phyloP scores from a whole-genome alignment of 1,140 invertebrate genomes.

The Sycophila sp. region DNA sequence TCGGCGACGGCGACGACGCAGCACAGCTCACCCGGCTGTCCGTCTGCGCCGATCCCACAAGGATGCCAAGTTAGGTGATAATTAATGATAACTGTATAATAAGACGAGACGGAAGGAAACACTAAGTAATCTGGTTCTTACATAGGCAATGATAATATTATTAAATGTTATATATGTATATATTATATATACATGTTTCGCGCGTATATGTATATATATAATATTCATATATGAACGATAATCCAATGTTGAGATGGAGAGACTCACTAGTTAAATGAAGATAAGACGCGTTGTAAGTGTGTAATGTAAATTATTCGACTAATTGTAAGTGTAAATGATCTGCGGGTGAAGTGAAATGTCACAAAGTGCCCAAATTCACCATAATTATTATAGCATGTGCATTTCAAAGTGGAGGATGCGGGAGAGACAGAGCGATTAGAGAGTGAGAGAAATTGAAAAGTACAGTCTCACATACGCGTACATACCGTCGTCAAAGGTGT shows the following conservation, averaged over 20 bases:
- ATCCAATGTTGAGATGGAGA: constrained; percentile 47
- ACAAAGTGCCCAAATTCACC: constrained; percentile 64
- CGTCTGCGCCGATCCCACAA: constrained; percentile 75
- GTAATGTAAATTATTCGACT: constrained; percentile 59
- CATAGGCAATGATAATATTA: constrained; percentile 28
- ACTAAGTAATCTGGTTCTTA: constrained; percentile 19
- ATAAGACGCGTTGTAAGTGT: constrained; percentile 50
- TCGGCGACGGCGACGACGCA: constrained; percentile 42
- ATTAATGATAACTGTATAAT: constrained; percentile 70
- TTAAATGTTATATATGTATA: constrained; percentile 42
- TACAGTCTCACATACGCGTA: not conserved
- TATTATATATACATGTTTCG: constrained; percentile 44
- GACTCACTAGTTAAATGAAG: constrained; percentile 51
- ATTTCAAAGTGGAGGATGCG: constrained; percentile 43
- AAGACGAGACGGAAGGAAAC: constrained; percentile 44
- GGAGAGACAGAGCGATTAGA: not conserved
- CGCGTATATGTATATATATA: constrained; percentile 48
- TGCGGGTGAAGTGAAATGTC: constrained; percentile 65
- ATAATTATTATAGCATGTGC: constrained; percentile 50
- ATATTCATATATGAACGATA: constrained; percentile 48
- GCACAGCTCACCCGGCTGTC: constrained; percentile 56
- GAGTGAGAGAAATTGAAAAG: constrained; percentile 5
- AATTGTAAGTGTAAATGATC: constrained; percentile 60
- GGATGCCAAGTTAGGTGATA: constrained; percentile 90
- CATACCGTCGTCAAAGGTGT: constrained; percentile 11